phyloP scores from a whole-genome alignment of 2,113 vertebrate genomes.

The Typhlomys cinereus region DNA sequence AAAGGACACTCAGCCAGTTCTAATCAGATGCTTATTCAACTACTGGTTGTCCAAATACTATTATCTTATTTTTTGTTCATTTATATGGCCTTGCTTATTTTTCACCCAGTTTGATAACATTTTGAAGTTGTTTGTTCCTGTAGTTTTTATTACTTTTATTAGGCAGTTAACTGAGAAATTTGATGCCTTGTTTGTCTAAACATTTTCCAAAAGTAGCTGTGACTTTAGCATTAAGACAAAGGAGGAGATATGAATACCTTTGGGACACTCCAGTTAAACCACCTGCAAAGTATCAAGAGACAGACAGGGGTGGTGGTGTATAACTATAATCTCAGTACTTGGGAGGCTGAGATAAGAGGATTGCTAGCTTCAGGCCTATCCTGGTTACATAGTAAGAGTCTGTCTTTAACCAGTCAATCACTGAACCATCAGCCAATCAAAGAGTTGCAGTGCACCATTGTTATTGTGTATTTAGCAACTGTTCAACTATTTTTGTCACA shows the following conservation, averaged over 20 bases:
- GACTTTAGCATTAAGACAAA: not conserved
- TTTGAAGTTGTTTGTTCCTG: not conserved
- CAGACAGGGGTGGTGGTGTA: too few species aligned
- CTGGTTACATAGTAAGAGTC: too few species aligned
- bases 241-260: not conserved
- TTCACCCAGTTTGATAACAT: not conserved
- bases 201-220: not conserved
- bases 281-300: not conserved
- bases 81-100: not conserved
- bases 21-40: not conserved
- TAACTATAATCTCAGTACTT: too few species aligned
- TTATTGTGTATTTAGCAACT: not conserved
- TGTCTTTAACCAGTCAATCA: too few species aligned
- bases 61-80: not conserved
- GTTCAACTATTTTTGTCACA: not conserved
- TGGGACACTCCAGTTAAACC: not conserved
- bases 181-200: too few species aligned
- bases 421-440: too few species aligned
- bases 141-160: constrained; percentile 21
- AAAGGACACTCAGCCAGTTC: not conserved
- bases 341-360: too few species aligned
- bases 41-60: not conserved
- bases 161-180: not conserved
- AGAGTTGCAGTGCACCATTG: not conserved
- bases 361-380: too few species aligned